Percentiles rank a stretch among this genome's conserved stretches.
These are phyloP conservation scores for Aphaenogaster rudis DNA, from an alignment of 1,140 invertebrate genomes.

Conservation along the genomic window DNA sequence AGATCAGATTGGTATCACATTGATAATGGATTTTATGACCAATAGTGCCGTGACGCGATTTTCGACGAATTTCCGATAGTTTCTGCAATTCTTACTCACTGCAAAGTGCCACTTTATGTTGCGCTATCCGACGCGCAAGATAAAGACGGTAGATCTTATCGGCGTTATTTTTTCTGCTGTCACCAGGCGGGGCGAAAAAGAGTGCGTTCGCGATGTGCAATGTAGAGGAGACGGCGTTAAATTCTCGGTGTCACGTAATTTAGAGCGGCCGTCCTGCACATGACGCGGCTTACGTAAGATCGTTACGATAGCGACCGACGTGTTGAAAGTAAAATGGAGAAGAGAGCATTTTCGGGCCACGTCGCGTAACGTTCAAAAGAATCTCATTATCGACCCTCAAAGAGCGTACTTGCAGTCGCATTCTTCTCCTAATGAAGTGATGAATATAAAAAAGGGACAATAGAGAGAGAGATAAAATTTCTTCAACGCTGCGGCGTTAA, in stretches of 20 bases:
- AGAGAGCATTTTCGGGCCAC: background rate
- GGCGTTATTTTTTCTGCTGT: background rate
- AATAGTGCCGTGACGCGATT: background rate
- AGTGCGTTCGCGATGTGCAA: background rate
- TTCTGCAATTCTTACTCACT: background rate
- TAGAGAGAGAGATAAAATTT: constrained; percentile 1
- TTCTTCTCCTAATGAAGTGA: background rate
- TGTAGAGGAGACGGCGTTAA: constrained; percentile 16
- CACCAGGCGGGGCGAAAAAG: background rate
- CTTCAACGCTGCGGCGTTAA: background rate
- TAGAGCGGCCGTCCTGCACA: constrained; percentile 19
- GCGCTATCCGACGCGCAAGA: background rate
- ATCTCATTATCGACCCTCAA: constrained; percentile 13
- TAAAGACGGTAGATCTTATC: constrained; percentile 10
- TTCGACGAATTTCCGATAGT: background rate
- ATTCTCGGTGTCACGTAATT: constrained; percentile 32
- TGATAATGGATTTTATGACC: background rate
- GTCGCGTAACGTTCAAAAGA: constrained; percentile 4
- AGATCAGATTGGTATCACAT: background rate
- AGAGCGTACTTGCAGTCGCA: background rate
- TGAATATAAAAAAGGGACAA: background rate
- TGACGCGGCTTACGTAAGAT: constrained; percentile 42
- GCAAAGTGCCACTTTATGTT: background rate
- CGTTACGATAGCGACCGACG: constrained; percentile 25
- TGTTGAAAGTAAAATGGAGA: constrained; percentile 42